Evolutionary conservation across 2,113 vertebrate species (phyloP), one percentile per base, ranked within the genome.

Genomic region (Porphyrio hochstetteri): DNA sequence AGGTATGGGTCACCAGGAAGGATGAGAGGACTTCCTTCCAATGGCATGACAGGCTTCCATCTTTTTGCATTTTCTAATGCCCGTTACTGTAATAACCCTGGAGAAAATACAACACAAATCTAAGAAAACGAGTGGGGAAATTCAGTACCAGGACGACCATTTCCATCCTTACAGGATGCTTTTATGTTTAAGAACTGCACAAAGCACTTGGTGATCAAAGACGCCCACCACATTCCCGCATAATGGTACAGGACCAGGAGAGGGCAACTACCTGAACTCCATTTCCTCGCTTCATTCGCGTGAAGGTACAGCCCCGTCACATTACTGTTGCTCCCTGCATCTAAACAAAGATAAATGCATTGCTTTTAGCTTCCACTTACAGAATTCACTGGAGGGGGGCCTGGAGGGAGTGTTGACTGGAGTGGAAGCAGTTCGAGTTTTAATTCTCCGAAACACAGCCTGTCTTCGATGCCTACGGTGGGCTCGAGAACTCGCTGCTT

Each of bases 381-480:
- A 97, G 97, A 99, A 99, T 97, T 99, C 99, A 91, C 99, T 99
- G 91, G 99, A 99, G 36, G 99, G 99, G 21, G 99, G 99, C 17
- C 99, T 98, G 81, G 99, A 99, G 79, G 99, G 99, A 17, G 99
- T 99, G 98, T 98, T 99, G 97, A 99, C 99, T 0, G 99, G 99
- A 18, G 99, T 99, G 85, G 99, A 99, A 31, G 99, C 99, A 0
- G 99, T 99, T 55, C 99, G 98, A 11, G 99, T 99, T 98, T 99
- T 99, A 96, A 99, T 99, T 94, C 99, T 99, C 83, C 99, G 98
- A 98, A 99, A 99, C 96, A 99, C 99, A 6, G 99, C 99, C 97
- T 99, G 99, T 40, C 99, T 98, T 36, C 99, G 99, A 96, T 99
- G 99, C 95, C 99, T 96, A 61, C 99, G 99, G 92, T 99, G 99